Evolutionary conservation across 2,113 vertebrate genomes (phyloP), one percentile per base, ranked within the genome.

Genomic region (Kryptolebias marmoratus): DNA sequence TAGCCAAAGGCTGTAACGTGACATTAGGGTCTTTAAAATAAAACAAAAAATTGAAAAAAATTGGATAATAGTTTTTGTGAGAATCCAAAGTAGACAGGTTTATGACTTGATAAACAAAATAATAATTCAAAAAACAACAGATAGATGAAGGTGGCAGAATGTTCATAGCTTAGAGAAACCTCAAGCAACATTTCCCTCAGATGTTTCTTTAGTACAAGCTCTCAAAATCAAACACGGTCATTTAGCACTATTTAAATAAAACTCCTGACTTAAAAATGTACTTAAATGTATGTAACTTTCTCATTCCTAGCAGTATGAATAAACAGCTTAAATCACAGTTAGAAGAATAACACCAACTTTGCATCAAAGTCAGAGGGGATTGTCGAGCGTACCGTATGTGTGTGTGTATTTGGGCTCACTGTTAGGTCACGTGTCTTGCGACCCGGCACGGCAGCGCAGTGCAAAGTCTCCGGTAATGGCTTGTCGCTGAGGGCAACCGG

Each of bases 311-410:
- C 22, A 64, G 22, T 11, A 39, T 10, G 56, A 61, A 48, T n/a
- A 16, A 31, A 31, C 5, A 44, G 27, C 1, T 13, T 27, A 30
- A 54, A 36, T 48, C 11, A 13, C 11, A 55, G 11, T 32, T 13
- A 11, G 10, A 86, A 71, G 78, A 72, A 69, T 11, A 66, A 22
- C 57, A 39, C 36, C 64, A 80, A 85, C 86, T 88, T 91, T 91
- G 81, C 65, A 55, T 77, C 88, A 90, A 87, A 87, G 87, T 91
- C 90, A 88, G 60, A 15, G 45, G 57, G 72, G 68, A 84, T 75
- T 2, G 6, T 55, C 30, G 39, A 68, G 63, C 42, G 36, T 52
- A 28, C 18, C 30, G 15, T 14, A 14, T 11, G 62, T 10, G 16
- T 61, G 70, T 67, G 61, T 64, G 54, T 62, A 50, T 61, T 27